Conservation (phyloP, 1,140 invertebrate species). For the Bombus confusus region DNA sequence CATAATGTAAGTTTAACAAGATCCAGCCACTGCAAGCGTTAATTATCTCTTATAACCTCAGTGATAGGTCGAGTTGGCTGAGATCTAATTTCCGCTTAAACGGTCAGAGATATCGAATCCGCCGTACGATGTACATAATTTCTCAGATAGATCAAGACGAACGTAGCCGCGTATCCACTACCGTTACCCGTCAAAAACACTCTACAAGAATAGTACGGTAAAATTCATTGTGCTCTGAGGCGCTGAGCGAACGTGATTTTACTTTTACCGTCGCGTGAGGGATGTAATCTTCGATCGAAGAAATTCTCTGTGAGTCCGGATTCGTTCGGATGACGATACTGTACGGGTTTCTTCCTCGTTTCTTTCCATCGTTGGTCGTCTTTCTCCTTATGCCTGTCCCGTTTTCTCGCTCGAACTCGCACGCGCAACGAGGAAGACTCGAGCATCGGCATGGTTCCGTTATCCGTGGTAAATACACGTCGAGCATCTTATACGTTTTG, state of each 20-base stretch:
- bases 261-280: constrained; percentile 16
- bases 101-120: constrained; percentile 16
- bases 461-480: constrained; percentile 61
- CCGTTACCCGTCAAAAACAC: constrained; percentile 31
- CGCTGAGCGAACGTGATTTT: constrained; percentile 23
- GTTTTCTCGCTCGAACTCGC: constrained; percentile 10
- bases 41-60: background rate
- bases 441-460: constrained; percentile 56
- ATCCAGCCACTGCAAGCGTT: background rate
- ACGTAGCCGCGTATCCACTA: constrained; percentile 16
- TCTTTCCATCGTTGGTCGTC: constrained; percentile 37
- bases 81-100: constrained; percentile 14
- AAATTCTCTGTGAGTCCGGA: constrained; percentile 10
- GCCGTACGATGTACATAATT: constrained; percentile 13
- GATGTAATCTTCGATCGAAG: constrained; percentile 36
- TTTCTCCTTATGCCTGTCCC: constrained; percentile 3
- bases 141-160: constrained; percentile 1
- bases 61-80: background rate
- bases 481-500: constrained; percentile 56
- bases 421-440: constrained; percentile 9
- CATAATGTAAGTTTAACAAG: background rate
- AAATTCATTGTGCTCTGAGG: constrained; percentile 23
- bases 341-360: constrained; percentile 41
- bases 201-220: background rate
- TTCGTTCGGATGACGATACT: constrained; percentile 25